Percentiles rank a stretch among this genome's conserved stretches.
These are phyloP conservation scores for Psittacara wagleri DNA, from an alignment of 2,113 vertebrate species.

Conservation along the genomic window DNA sequence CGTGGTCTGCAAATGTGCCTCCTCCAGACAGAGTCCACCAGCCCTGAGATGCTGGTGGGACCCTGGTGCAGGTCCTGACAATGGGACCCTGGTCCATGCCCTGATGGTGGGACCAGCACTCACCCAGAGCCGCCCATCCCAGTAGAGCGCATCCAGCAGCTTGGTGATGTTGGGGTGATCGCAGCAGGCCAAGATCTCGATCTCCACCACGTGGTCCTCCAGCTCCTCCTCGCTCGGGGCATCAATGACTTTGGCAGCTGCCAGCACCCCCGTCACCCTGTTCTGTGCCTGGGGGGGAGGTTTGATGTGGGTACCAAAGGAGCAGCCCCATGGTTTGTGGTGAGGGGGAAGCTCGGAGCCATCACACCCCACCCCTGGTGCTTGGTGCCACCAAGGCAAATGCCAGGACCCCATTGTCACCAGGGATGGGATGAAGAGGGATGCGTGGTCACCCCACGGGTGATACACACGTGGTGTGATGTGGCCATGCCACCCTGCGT, in stretches of 20 bases:
- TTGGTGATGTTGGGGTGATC: slow-evolving; percentile 66
- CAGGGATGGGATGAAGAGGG: not conserved
- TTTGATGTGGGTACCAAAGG: fast-evolving
- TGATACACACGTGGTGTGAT: not conserved
- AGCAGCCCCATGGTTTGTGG: fast-evolving
- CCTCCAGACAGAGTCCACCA: not conserved
- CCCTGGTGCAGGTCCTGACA: not conserved
- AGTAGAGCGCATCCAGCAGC: slow-evolving; percentile 68
- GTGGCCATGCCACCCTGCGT: fast-evolving
- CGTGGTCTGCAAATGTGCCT: fast-evolving
- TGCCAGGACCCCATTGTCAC: not conserved
- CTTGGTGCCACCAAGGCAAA: not conserved
- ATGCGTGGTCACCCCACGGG: fast-evolving
- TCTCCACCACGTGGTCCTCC: slow-evolving; percentile 70
- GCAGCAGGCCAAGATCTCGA: slow-evolving; percentile 69
- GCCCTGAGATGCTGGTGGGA: fast-evolving
- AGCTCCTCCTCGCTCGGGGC: slow-evolving; percentile 68
- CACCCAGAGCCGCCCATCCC: slow-evolving; percentile 72
- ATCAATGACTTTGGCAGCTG: slow-evolving; percentile 69
- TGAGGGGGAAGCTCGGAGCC: not conserved
- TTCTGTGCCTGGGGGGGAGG: slow-evolving; percentile 12
- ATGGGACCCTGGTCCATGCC: not conserved
- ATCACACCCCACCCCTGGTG: fast-evolving
- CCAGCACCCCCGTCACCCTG: slow-evolving; percentile 17
- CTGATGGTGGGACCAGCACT: not conserved